phyloP scores from a whole-genome alignment of 2,888 invertebrate genomes.

The Drosophila kanekoi region DNA sequence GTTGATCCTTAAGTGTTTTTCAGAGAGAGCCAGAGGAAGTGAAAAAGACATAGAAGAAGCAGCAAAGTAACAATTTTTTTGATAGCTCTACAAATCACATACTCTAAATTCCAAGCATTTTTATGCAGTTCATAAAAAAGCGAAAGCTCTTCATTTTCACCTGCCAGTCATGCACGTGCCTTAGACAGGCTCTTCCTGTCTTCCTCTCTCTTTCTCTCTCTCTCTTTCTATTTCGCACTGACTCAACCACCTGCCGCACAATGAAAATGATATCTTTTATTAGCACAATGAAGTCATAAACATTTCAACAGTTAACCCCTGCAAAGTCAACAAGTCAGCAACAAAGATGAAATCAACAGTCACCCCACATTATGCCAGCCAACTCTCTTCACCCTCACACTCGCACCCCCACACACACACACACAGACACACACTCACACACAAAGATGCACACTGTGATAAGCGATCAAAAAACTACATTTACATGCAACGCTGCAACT shows the following conservation, averaged over 20 bases:
- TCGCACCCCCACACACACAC: conserved; percentile 11
- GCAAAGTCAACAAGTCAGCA: conserved; percentile 78
- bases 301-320: conserved; percentile 74
- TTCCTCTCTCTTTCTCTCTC: background rate
- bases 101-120: conserved; percentile 7
- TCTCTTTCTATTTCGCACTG: background rate
- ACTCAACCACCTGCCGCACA: background rate
- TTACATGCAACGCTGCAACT: conserved; percentile 72
- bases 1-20: too few species aligned
- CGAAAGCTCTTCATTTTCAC: conserved; percentile 40
- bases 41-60: background rate
- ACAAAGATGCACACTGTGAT: conserved; percentile 42
- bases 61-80: conserved; percentile 3
- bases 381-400: conserved; percentile 4
- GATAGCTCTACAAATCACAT: background rate
- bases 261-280: conserved; percentile 73
- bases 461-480: conserved; percentile 76
- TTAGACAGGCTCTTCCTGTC: background rate
- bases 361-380: conserved; percentile 54
- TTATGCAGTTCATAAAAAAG: conserved; percentile 29
- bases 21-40: background rate
- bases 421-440: conserved; percentile 9
- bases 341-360: conserved; percentile 74
- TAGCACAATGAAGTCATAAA: conserved; percentile 80
- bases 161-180: conserved; percentile 46